Evolutionary conservation across 2,797 vertebrate species (phyloP).

Genomic region (Lepilemur septentrionalis): DNA sequence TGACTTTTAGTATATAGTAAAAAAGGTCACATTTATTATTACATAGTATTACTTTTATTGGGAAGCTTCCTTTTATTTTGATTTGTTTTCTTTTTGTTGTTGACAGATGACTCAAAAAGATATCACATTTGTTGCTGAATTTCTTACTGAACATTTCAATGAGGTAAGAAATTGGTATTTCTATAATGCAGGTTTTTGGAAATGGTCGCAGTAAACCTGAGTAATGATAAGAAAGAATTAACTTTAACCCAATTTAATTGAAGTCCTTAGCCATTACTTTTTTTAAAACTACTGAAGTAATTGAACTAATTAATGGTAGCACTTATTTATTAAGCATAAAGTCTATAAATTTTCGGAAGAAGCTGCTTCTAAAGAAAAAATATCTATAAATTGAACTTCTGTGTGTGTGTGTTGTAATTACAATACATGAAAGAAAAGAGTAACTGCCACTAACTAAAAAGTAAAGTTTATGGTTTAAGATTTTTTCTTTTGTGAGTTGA

Average conservation of each 20-base stretch:
- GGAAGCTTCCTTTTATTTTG: not conserved
- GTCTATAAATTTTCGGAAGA: too few species aligned
- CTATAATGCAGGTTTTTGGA: not conserved
- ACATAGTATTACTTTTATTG: not conserved
- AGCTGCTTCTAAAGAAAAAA: too few species aligned
- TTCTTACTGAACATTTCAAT: constrained; percentile 98
- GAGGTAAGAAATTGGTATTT: constrained; percentile 86
- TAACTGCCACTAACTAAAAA: constrained; percentile 4
- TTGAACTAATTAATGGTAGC: not conserved
- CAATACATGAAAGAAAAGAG: not conserved
- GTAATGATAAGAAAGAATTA: constrained; percentile 12
- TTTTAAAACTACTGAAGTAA: not conserved
- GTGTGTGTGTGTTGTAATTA: not conserved
- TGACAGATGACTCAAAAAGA: constrained; percentile 98
- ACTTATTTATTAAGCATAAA: not conserved
- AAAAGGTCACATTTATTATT: not conserved
- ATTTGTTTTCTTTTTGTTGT: constrained; percentile 36
- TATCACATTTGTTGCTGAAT: constrained; percentile 98
- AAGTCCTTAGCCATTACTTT: not conserved
- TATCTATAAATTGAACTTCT: not conserved
- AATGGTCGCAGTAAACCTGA: not conserved
- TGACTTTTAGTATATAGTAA: constrained; percentile 19
- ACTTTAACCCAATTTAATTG: not conserved
- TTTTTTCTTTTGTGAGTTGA: not conserved
- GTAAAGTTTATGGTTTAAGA: not conserved